Percentiles rank a stretch among this genome's conserved stretches.
Evolutionary conservation across 2,113 vertebrate species (phyloP).

Genomic region (Sapayoa aenigma): DNA sequence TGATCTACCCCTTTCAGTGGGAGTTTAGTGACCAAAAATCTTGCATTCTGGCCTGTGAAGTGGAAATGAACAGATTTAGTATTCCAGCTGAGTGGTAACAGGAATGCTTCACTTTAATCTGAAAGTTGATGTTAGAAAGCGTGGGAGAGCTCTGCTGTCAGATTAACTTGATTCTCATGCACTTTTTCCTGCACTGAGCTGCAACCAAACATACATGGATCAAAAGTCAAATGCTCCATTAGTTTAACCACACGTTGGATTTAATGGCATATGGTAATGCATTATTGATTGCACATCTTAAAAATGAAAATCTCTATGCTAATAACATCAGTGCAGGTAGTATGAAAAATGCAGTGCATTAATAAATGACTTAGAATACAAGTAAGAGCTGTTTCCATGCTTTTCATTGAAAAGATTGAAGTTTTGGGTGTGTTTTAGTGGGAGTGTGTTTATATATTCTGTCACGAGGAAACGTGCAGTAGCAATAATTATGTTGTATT

Average conservation of each 20-base stretch:
- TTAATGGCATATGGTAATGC: conserved; percentile 53
- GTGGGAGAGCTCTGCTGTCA: conserved; percentile 56
- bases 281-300: conserved; percentile 63
- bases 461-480: background rate
- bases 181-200: conserved; percentile 56
- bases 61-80: conserved; percentile 43
- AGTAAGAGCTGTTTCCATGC: background rate
- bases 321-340: conserved; percentile 27
- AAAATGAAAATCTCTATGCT: conserved; percentile 55
- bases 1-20: background rate
- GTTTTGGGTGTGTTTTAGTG: background rate
- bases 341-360: conserved; percentile 13
- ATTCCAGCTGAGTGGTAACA: conserved; percentile 47
- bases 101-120: conserved; percentile 43
- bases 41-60: conserved; percentile 31
- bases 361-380: background rate
- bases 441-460: conserved; percentile 22
- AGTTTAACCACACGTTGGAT: conserved; percentile 45
- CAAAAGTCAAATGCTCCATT: conserved; percentile 61
- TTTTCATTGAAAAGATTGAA: background rate
- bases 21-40: conserved; percentile 13
- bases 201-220: conserved; percentile 53
- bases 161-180: conserved; percentile 19
- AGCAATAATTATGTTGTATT: background rate
- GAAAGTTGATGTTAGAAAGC: background rate